phyloP scores from a whole-genome alignment of 2,113 vertebrate genomes.

The Lycocorax pyrrhopterus region DNA sequence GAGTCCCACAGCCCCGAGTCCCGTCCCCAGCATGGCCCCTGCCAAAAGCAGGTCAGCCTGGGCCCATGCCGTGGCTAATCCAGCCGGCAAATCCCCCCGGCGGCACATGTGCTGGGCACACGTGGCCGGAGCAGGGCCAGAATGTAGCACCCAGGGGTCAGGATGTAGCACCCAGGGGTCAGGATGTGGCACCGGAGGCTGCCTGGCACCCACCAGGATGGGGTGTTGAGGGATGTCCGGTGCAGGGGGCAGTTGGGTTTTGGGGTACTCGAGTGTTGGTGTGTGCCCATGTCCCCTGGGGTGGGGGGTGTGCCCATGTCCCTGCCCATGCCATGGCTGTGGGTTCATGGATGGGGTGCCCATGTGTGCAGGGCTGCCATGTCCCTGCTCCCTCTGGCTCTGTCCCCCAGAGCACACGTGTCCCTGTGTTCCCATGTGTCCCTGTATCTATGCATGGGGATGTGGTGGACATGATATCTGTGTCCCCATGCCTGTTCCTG shows the following conservation, averaged over 20 bases:
- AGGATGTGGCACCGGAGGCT: neutral
- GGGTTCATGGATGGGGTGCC: neutral
- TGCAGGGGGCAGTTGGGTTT: accelerated
- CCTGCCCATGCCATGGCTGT: neutral
- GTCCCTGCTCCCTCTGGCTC: neutral
- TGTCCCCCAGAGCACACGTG: accelerated
- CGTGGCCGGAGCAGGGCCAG: neutral
- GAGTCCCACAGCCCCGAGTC: accelerated
- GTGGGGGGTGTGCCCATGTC: neutral
- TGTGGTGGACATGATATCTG: neutral
- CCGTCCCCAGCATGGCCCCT: accelerated
- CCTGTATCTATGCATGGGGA: neutral
- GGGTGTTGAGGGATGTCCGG: accelerated
- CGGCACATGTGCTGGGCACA: neutral
- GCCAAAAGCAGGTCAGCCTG: neutral
- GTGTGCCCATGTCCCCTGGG: neutral
- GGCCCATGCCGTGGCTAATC: neutral
- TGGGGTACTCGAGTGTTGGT: accelerated
- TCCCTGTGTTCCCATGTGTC: neutral
- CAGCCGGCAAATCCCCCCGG: neutral
- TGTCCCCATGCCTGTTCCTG: neutral
- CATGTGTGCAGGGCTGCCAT: accelerated
- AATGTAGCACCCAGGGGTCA: neutral
- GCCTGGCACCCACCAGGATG: neutral
- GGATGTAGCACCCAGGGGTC: neutral